phyloP scores from a whole-genome alignment of 2,888 invertebrate genomes.

The Drosophila paranaensis region DNA sequence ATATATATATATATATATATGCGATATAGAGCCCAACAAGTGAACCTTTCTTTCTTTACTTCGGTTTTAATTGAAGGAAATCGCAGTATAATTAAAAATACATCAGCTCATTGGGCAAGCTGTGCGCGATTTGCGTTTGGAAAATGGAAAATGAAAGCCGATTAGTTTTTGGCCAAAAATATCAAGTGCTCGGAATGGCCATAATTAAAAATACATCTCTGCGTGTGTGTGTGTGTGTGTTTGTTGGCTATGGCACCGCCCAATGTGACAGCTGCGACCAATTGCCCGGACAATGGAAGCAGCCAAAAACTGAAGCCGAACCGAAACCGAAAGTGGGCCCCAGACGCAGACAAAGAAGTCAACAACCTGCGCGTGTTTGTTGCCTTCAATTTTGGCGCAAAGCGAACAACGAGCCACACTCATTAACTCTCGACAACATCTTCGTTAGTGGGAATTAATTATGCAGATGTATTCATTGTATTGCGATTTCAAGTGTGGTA shows the following conservation, averaged over 20 bases:
- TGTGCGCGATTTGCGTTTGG: conserved; percentile 32
- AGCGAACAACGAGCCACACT: conserved; percentile 54
- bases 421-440: conserved; percentile 71
- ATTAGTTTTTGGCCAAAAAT: conserved; percentile 31
- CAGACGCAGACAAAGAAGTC: conserved; percentile 58
- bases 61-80: conserved; percentile 35
- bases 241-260: conserved; percentile 54
- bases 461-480: conserved; percentile 80
- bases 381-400: conserved; percentile 78
- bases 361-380: conserved; percentile 74
- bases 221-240: conserved; percentile 38
- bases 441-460: conserved; percentile 79
- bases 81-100: conserved; percentile 61
- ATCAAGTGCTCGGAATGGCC: conserved; percentile 60
- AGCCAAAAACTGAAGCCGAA: neutral
- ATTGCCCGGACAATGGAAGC: conserved; percentile 43
- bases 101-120: conserved; percentile 56
- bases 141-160: conserved; percentile 46
- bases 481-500: conserved; percentile 82
- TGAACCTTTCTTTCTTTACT: conserved; percentile 21
- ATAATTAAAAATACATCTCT: conserved; percentile 77
- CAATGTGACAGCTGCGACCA: conserved; percentile 53
- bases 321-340: conserved; percentile 28
- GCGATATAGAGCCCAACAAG: neutral
- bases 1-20: neutral